These are phyloP conservation scores for Empidonax traillii DNA, from an alignment of 2,113 vertebrate genomes.

Conservation along the genomic window DNA sequence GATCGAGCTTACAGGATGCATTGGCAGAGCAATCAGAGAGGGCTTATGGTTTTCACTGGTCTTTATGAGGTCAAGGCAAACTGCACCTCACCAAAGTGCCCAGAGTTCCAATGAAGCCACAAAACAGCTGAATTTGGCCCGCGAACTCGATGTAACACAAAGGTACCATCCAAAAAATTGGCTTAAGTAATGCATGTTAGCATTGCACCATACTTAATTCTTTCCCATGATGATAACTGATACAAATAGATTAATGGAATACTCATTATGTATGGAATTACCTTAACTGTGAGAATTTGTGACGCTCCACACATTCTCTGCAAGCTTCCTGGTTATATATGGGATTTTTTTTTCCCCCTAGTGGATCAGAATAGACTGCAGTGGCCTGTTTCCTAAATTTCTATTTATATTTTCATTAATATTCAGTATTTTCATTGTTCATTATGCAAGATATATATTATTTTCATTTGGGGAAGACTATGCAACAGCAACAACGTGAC, in stretches of 20 bases:
- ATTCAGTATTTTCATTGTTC: conserved; percentile 18
- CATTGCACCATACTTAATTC: not conserved
- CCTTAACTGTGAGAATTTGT: not conserved
- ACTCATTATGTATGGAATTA: not conserved
- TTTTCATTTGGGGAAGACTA: not conserved
- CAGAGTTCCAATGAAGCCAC: not conserved
- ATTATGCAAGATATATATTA: not conserved
- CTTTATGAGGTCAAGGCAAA: not conserved
- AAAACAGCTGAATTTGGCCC: not conserved
- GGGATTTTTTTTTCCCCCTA: not conserved
- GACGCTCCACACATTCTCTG: not conserved
- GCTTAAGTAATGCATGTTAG: not conserved
- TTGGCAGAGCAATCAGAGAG: not conserved
- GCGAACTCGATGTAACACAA: not conserved
- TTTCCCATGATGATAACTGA: not conserved
- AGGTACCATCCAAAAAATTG: not conserved
- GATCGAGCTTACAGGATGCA: not conserved
- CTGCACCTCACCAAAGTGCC: not conserved
- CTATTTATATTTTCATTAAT: conserved; percentile 23
- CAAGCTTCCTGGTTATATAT: not conserved
- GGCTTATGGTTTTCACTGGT: not conserved
- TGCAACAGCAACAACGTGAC: not conserved
- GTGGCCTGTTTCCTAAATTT: not conserved
- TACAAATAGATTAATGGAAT: not conserved
- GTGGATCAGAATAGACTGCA: not conserved